Conservation (phyloP, 2,888 invertebrate species). For the Sinodicranocentrus sp. region DNA sequence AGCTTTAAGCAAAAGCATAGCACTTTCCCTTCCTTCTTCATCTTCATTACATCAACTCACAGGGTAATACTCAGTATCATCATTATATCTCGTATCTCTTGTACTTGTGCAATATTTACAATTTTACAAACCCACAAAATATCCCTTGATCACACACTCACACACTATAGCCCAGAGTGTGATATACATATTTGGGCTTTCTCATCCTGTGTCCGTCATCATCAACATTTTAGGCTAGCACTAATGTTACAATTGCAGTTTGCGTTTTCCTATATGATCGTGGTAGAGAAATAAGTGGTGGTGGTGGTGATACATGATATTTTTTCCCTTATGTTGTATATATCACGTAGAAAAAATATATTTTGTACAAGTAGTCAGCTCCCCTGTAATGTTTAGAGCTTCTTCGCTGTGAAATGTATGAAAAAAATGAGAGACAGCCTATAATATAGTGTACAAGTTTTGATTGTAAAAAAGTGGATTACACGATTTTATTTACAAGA, state of each 20-base stretch:
- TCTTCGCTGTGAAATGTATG: constrained; percentile 1
- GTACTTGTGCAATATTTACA: constrained; percentile 56
- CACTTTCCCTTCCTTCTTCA: constrained; percentile 61
- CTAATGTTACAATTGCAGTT: constrained; percentile 26
- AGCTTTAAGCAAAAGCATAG: constrained; percentile 9
- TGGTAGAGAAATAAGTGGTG: constrained; percentile 9
- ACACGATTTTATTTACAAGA: constrained; percentile 20
- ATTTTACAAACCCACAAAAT: constrained; percentile 40
- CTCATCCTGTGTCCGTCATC: constrained; percentile 54
- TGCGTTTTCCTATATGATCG: constrained; percentile 10
- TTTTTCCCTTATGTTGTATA: background rate
- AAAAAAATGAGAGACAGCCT: constrained; percentile 2
- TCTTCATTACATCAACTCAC: constrained; percentile 7
- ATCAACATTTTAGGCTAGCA: constrained; percentile 41
- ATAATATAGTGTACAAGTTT: constrained; percentile 6
- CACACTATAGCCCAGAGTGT: background rate
- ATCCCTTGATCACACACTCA: background rate
- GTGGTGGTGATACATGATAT: constrained; percentile 14
- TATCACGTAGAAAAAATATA: too few species aligned
- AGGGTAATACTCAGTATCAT: constrained; percentile 7
- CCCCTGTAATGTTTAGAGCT: too few species aligned
- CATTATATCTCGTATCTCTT: constrained; percentile 29
- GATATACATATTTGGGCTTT: constrained; percentile 63
- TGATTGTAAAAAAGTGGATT: constrained; percentile 21
- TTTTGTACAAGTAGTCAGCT: too few species aligned